phyloP scores from a whole-genome alignment of 2,113 vertebrate species.

The Lagenorhynchus albirostris region DNA sequence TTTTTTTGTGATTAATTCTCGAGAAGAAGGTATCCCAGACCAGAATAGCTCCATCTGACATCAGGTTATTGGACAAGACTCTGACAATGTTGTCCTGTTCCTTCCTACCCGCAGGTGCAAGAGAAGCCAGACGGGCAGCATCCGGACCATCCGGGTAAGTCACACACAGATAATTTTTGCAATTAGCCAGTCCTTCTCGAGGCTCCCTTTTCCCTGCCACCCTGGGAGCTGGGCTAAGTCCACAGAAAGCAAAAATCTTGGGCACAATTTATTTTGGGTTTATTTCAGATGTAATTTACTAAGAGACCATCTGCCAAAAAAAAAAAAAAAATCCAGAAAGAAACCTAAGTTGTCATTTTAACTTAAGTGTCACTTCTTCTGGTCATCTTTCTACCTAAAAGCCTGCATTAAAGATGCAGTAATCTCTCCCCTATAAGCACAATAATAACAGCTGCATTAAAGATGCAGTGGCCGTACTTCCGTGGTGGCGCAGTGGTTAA shows the following conservation, averaged over 20 bases:
- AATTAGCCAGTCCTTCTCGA: constrained; percentile 70
- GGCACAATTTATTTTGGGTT: constrained; percentile 78
- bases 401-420: constrained; percentile 62
- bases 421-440: not conserved
- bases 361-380: constrained; percentile 79
- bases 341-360: constrained; percentile 78
- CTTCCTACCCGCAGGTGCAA: not conserved
- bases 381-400: constrained; percentile 76
- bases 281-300: constrained; percentile 80
- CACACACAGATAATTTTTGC: constrained; percentile 56
- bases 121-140: not conserved
- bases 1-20: constrained; percentile 38
- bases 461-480: no score
- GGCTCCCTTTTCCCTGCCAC: constrained; percentile 51
- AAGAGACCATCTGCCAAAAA: constrained; percentile 70
- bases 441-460: no score
- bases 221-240: constrained; percentile 66
- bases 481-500: no score
- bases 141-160: not conserved
- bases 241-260: constrained; percentile 75
- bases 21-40: constrained; percentile 6
- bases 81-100: not conserved
- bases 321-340: constrained; percentile 64
- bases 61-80: accelerated
- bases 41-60: constrained; percentile 51